Percentiles rank a stretch among this genome's conserved stretches.
Evolutionary conservation across 1,140 invertebrate genomes (phyloP).

Genomic region (Kradibia gibbosae): DNA sequence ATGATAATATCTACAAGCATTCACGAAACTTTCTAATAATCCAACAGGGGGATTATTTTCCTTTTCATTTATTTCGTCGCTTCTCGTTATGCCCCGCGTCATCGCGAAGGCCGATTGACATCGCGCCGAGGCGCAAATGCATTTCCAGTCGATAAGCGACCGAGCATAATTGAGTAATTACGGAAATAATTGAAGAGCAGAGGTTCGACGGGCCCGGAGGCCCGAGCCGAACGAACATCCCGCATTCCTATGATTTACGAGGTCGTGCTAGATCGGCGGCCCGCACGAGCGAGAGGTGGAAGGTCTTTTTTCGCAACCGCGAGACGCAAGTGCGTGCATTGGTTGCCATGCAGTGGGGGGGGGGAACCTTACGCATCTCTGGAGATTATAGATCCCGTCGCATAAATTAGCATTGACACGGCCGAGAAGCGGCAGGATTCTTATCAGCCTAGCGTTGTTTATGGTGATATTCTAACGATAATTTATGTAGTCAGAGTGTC

Average conservation of each 20-base stretch:
- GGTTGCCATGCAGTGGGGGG: not conserved
- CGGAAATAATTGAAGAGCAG: constrained; percentile 4
- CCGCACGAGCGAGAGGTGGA: not conserved
- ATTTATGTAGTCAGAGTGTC: not conserved
- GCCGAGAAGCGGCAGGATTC: not conserved
- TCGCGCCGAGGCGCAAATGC: not conserved
- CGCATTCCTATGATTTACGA: constrained; percentile 4
- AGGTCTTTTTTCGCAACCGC: constrained; percentile 6
- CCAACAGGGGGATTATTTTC: too few species aligned
- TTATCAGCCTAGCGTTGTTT: not conserved
- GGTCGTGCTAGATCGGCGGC: not conserved
- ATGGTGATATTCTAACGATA: not conserved
- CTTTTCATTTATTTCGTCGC: too few species aligned
- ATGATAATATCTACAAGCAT: too few species aligned
- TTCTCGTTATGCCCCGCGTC: too few species aligned
- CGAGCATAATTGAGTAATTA: constrained; percentile 17
- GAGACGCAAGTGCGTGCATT: not conserved
- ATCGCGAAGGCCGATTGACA: not conserved
- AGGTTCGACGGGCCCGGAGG: not conserved
- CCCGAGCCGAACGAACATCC: not conserved
- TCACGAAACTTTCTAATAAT: too few species aligned
- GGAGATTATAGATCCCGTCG: not conserved
- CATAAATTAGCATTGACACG: not conserved
- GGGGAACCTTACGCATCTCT: not conserved
- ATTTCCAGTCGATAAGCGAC: not conserved